Percentiles rank a stretch among this genome's conserved stretches.
Conservation (phyloP, 2,888 invertebrate genomes). For the Epirrita christyi region DNA sequence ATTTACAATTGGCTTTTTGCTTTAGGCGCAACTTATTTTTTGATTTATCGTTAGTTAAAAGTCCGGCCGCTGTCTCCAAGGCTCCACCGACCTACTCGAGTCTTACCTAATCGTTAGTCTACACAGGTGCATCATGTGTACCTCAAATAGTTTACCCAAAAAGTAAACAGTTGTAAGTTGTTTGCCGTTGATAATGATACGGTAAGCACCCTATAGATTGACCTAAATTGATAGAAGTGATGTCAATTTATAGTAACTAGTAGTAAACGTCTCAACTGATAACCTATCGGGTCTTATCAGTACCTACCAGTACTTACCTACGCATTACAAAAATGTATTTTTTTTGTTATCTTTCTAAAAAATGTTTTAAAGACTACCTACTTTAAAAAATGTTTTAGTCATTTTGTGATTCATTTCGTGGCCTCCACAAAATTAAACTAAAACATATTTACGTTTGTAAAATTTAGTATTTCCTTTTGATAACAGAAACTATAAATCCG, state of each 20-base stretch:
- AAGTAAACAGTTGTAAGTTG: constrained; percentile 45
- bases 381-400: too few species aligned
- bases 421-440: too few species aligned
- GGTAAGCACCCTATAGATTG: constrained; percentile 58
- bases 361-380: too few species aligned
- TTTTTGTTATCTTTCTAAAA: too few species aligned
- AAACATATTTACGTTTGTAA: too few species aligned
- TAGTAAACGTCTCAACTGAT: constrained; percentile 62
- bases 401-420: too few species aligned
- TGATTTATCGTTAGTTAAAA: background rate
- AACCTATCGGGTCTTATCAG: constrained; percentile 41
- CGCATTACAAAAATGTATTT: constrained; percentile 8
- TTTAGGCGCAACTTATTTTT: too few species aligned
- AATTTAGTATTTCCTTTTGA: too few species aligned
- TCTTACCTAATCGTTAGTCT: constrained; percentile 23
- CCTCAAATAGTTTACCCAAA: constrained; percentile 41
- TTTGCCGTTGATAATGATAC: constrained; percentile 52
- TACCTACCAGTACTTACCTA: constrained; percentile 39
- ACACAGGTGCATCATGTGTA: constrained; percentile 44
- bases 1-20: background rate
- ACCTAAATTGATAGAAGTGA: constrained; percentile 67
- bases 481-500: too few species aligned
- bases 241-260: constrained; percentile 57
- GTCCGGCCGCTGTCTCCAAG: constrained; percentile 2
- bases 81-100: constrained; percentile 8